Base-by-base conservation (phyloP, 1,140 invertebrate genomes). In the Leptopilina clavipes region DNA sequence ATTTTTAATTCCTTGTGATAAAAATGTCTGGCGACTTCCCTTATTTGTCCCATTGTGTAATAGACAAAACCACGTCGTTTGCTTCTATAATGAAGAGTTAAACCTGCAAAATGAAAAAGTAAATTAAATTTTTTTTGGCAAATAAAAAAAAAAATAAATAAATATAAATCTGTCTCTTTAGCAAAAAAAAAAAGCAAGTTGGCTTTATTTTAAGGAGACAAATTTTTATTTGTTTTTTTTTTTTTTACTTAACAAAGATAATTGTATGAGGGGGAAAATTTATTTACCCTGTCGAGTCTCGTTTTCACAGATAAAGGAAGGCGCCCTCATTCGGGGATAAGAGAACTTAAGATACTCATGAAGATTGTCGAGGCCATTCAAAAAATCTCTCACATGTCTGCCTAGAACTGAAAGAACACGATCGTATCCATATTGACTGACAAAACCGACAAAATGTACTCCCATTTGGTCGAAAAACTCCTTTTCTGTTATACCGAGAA, bases 321-420 rank as follows among this genome's bases (percentile, higher is more conserved):
- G 98, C 0, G 98, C 97, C 77, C 94, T 90, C 93, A 98, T 95
- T 83, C 96, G 92, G 0, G 98, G 97, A 88, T 99, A 99, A 25
- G 97, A 98, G 90, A 98, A 98, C 89, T 97, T 97, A 2, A 99
- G 91, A 88, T 99, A 99, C 88, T 99, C 98, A 88, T 99, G 98
- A 37, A 99, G 92, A 91, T 99, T 99, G 90, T 99, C 98, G 81
- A 99, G 90, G 71, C 97, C 97, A 85, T 98, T 99, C 0, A 99
- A 93, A 87, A 99, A 99, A 89, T 99, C 98, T 74, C 97, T 90
- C 93, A 99, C 96, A 86, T 98, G 96, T 8, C 97, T 92, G 1
- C 98, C 97, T 7, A 98, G 91, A 0, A 98, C 96, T 17, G 96
- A 97, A 3, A 98, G 88, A 0, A 98, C 96, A 76, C 95, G 91